phyloP scores from a whole-genome alignment of 2,797 vertebrate genomes.

The Poeciliopsis gracilis region DNA sequence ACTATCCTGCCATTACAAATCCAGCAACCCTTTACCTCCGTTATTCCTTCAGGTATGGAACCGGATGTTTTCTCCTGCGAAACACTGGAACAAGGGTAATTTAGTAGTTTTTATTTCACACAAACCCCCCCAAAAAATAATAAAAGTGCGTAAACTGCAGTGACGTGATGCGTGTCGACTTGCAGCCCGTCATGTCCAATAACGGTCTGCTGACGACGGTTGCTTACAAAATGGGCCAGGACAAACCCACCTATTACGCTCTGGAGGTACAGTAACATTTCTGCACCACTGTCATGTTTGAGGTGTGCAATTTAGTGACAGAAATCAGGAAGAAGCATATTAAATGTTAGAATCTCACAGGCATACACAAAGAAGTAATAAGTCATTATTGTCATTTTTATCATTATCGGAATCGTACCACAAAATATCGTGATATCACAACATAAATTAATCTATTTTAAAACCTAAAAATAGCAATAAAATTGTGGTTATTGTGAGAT shows the following conservation, averaged over 20 bases:
- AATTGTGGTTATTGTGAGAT: neutral
- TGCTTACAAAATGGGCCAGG: constrained; percentile 96
- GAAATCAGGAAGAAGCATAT: too few relatives aligned
- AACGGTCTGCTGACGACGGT: constrained; percentile 96
- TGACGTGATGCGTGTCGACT: neutral
- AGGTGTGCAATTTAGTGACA: too few relatives aligned
- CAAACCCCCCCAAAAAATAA: too few relatives aligned
- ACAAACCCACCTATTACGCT: constrained; percentile 92
- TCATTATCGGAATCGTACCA: too few relatives aligned
- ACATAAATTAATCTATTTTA: neutral
- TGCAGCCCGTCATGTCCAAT: constrained; percentile 94
- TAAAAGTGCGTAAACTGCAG: neutral
- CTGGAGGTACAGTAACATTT: constrained; percentile 83
- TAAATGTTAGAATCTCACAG: too few relatives aligned
- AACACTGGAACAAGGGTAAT: constrained; percentile 93
- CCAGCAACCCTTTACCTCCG: neutral
- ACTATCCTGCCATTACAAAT: neutral
- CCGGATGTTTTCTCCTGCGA: constrained; percentile 94
- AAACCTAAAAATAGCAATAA: neutral
- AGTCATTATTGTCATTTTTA: too few relatives aligned
- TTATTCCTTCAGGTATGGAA: constrained; percentile 87
- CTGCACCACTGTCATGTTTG: neutral
- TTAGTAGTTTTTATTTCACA: neutral
- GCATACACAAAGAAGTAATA: too few relatives aligned
- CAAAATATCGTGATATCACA: too few relatives aligned